These are phyloP conservation scores for Bagarius yarrelli DNA, from an alignment of 2,113 vertebrate species.

Conservation along the genomic window DNA sequence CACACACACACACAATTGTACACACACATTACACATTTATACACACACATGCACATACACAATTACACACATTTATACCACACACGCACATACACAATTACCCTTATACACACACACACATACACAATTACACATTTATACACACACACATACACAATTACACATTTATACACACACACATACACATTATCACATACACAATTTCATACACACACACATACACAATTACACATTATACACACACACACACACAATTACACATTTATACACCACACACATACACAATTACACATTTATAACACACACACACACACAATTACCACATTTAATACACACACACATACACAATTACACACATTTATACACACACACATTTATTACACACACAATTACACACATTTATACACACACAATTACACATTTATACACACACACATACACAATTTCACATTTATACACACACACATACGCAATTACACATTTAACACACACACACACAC, in stretches of 20 bases:
- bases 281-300: too few relatives aligned
- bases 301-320: conserved; percentile 25
- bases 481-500: conserved; percentile 16
- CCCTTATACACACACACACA: conserved; percentile 8
- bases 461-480: conserved; percentile 8
- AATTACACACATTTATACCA: conserved; percentile 28
- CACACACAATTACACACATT: conserved; percentile 27
- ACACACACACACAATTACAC: conserved; percentile 25
- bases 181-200: conserved; percentile 31
- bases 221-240: background rate
- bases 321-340: conserved; percentile 24
- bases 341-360: too few relatives aligned
- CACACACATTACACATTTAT: too few relatives aligned
- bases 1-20: conserved; percentile 13
- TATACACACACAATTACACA: conserved; percentile 17
- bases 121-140: conserved; percentile 30
- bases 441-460: conserved; percentile 28
- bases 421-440: conserved; percentile 10
- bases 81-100: conserved; percentile 6
- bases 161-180: conserved; percentile 6
- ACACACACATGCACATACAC: conserved; percentile 15
- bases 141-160: conserved; percentile 16
- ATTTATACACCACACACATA: conserved; percentile 25
- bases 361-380: conserved; percentile 12
- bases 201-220: conserved; percentile 23